Conservation (phyloP, 2,888 invertebrate species). For the Perizoma flavofasciatum region DNA sequence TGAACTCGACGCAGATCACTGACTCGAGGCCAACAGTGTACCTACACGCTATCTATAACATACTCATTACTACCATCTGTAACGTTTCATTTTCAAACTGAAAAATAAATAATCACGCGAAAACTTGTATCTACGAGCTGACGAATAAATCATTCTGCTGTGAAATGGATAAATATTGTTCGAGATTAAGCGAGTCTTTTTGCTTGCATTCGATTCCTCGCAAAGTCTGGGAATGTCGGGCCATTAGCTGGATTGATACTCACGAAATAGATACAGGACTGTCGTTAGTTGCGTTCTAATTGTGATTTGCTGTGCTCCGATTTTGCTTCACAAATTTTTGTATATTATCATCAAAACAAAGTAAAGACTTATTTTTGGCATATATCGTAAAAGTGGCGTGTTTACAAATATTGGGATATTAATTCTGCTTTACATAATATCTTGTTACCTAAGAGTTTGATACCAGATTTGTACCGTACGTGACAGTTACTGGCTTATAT, state of each 20-base stretch:
- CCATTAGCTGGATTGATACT: slow-evolving; percentile 37
- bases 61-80: slow-evolving; percentile 44
- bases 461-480: too few species aligned
- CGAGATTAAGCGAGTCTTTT: slow-evolving; percentile 31
- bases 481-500: too few species aligned
- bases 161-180: slow-evolving; percentile 33
- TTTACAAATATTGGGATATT: too few species aligned
- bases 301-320: slow-evolving; percentile 14
- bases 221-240: slow-evolving; percentile 37
- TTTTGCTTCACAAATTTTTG: neutral
- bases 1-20: slow-evolving; percentile 64
- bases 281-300: slow-evolving; percentile 16
- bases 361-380: too few species aligned
- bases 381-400: too few species aligned
- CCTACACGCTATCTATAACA: slow-evolving; percentile 40
- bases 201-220: slow-evolving; percentile 28
- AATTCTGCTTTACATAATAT: too few species aligned
- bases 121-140: slow-evolving; percentile 25
- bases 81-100: slow-evolving; percentile 44
- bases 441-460: too few species aligned
- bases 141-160: slow-evolving; percentile 23
- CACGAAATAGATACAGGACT: slow-evolving; percentile 32
- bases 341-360: too few species aligned
- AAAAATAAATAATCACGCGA: slow-evolving; percentile 37
- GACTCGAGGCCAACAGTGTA: slow-evolving; percentile 57